Base-by-base conservation (phyloP, 2,797 vertebrate genomes). In the Chelonia mydas region DNA sequence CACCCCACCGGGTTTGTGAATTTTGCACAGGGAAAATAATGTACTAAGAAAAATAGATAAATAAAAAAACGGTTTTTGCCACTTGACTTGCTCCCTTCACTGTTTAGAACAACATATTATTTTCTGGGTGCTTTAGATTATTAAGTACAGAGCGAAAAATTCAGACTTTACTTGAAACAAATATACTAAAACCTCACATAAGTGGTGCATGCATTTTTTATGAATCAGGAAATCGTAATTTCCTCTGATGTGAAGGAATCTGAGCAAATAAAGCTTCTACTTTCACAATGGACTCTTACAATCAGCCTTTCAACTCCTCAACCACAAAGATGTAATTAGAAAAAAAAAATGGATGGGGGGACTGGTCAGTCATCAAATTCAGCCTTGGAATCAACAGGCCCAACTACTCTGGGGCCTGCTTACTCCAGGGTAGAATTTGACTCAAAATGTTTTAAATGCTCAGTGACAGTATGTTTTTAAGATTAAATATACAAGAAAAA, bases 11-110 rank as follows among this genome's bases (percentile, higher is more conserved):
- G 88, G 50, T 13, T 2, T 5, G 3, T 78, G 72, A 31, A n/a
- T 84, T 88, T 53, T 90, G 31, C 16, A 83, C 88, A 80, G 0
- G 5, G 57, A 65, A 27, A 77, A 53, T 2, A 25, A 77, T 31
- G 27, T 49, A 86, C 83, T 45, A 3, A 4, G 51, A 33, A 47
- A 93, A 57, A 53, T n/a, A 49, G 27, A 83, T 82, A 87, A 11
- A 2, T 12, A 51, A 21, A 2, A 54, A 54, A 78, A 80, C 1
- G 17, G 6, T 19, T 47, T 59, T 80, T 89, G 2, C 1, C 0
- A 81, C 68, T 93, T 85, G 59, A 83, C 54, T 33, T 90, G 7
- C 6, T 92, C 93, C 2, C 33, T 1, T 6, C 0, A 47, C 47
- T 23, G n/a, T 82, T 87, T 79, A 78, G 47, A 87, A 88, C 37